Evolutionary conservation across 2,797 vertebrate genomes (phyloP), one percentile per base, ranked within the genome.

Genomic region (Alosa sapidissima): DNA sequence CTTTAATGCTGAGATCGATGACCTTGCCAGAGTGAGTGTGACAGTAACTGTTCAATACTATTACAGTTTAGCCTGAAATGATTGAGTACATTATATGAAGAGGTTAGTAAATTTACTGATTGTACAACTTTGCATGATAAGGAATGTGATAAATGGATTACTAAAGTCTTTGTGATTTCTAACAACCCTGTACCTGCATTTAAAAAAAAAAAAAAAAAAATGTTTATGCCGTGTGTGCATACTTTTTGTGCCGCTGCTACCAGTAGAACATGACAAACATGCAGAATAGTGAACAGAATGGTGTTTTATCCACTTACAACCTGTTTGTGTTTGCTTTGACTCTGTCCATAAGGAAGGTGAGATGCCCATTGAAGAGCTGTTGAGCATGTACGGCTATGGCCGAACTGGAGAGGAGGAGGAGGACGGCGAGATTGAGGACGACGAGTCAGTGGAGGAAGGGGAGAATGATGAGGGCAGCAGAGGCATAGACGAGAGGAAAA

Each of bases 301-400:
- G 28, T 14, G 33, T 33, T 72, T 58, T 16, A 5, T 13, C 28
- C 11, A 65, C 24, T 65, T 11, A 4, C 55, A 19, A 28, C 33
- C 19, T 41, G 68, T 41, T 7, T n/a, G 33, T 58, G 68, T n/a
- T 41, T 19, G 28, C 75, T 45, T 47, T 52, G 11, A 16, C 82
- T 84, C 4, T 62, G n/a, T 85, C 47, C 83, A 52, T 86, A 88
- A 99, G 98, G 98, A 99, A 87, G 97, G 98, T 0, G 97, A 98
- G 84, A 99, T 99, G 98, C 98, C 98, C 81, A 98, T 99, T 92
- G 96, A 99, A 87, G 97, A 99, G 91, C 95, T 99, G 68, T 94
- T 99, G 83, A 98, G 96, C 90, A 94, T 98, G 83, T 99, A 99
- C 0, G 98, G 98, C 87, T 99, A 99, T 82, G 96, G 96, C 1